phyloP scores from a whole-genome alignment of 1,140 invertebrate genomes.

The Dendrolimus punctatus region DNA sequence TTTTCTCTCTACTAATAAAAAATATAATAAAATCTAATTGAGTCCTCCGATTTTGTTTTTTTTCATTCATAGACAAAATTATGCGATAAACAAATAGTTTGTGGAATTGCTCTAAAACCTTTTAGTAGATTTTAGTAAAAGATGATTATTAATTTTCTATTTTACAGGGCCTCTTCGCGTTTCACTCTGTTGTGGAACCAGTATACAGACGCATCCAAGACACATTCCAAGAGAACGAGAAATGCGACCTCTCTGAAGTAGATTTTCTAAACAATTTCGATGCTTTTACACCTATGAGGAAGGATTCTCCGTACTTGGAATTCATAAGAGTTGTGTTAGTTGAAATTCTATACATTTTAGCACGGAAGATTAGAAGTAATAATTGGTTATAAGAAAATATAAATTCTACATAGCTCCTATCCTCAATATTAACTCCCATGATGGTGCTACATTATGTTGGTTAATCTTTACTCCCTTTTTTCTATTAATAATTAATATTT shows the following conservation, averaged over 20 bases:
- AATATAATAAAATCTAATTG: no score
- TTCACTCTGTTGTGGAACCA: constrained; percentile 34
- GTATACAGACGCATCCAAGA: constrained; percentile 41
- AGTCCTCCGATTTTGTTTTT: no score
- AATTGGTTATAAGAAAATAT: no score
- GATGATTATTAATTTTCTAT: background rate
- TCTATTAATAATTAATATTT: no score
- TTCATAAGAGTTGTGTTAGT: constrained; percentile 46
- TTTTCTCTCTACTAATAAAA: no score
- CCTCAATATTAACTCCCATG: no score
- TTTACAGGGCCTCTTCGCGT: constrained; percentile 47
- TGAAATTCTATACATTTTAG: background rate
- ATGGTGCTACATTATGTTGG: no score
- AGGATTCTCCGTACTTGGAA: constrained; percentile 50
- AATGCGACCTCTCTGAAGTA: constrained; percentile 49
- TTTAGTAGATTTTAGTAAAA: background rate
- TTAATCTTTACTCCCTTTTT: no score
- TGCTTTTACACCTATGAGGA: constrained; percentile 40
- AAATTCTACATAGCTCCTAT: no score
- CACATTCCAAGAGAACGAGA: constrained; percentile 47
- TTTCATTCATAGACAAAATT: no score
- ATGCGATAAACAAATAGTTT: no score
- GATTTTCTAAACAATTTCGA: constrained; percentile 39
- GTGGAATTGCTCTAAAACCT: no score
- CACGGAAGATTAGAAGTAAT: background rate